These are phyloP conservation scores for Xylocampa areola DNA, from an alignment of 2,888 invertebrate genomes.

Conservation along the genomic window DNA sequence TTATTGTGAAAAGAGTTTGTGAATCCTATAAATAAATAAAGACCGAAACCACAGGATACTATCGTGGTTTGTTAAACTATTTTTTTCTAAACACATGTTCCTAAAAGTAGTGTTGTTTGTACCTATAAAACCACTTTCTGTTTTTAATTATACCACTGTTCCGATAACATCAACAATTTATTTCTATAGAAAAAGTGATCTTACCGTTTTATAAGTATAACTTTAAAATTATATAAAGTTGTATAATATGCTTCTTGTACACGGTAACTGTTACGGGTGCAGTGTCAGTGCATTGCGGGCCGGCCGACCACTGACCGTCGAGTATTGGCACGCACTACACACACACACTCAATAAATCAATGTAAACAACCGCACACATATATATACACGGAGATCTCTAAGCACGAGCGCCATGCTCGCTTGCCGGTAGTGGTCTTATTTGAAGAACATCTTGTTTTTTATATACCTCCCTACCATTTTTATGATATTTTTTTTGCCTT, in stretches of 20 bases:
- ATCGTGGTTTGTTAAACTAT: no score
- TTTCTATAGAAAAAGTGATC: not conserved
- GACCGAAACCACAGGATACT: no score
- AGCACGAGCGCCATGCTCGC: not conserved
- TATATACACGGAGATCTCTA: not conserved
- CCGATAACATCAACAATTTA: not conserved
- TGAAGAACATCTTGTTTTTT: not conserved
- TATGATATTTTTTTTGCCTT: not conserved
- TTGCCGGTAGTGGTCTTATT: slow-evolving; percentile 1
- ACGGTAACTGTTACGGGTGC: slow-evolving; percentile 13
- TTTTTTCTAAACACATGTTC: not conserved
- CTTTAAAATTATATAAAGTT: slow-evolving; percentile 5
- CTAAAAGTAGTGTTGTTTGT: not conserved
- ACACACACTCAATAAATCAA: not conserved
- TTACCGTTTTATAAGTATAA: slow-evolving; percentile 18
- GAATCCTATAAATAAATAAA: no score
- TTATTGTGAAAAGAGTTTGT: no score
- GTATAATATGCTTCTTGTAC: slow-evolving; percentile 6
- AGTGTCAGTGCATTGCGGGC: slow-evolving; percentile 14
- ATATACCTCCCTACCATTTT: not conserved
- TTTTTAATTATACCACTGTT: not conserved
- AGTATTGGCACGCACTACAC: slow-evolving; percentile 28
- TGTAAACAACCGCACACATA: slow-evolving; percentile 4
- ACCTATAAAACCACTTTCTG: not conserved
- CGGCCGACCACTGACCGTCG: slow-evolving; percentile 38